Percentiles rank a stretch among this genome's conserved stretches.
These are phyloP conservation scores for Hafferia zeledoni DNA, from an alignment of 2,797 vertebrate genomes.

Conservation along the genomic window DNA sequence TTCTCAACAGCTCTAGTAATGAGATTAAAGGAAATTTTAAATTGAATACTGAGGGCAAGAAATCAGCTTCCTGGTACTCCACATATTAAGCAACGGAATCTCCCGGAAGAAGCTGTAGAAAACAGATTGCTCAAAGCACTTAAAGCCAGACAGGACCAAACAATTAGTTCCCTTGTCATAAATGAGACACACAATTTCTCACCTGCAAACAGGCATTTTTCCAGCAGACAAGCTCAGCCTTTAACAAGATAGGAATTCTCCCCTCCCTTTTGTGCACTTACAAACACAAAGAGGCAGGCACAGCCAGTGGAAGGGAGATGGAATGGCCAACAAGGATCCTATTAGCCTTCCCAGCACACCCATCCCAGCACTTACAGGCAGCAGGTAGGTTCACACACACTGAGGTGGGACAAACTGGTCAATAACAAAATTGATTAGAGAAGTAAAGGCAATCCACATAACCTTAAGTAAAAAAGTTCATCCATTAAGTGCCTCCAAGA, in stretches of 20 bases:
- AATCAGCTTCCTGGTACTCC: slow-evolving; percentile 34
- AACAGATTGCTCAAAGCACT: slow-evolving; percentile 24
- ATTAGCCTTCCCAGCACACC: neutral
- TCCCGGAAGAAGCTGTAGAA: slow-evolving; percentile 21
- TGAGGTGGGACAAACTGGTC: neutral
- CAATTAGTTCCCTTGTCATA: slow-evolving; percentile 58
- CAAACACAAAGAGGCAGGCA: neutral
- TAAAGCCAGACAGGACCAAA: slow-evolving; percentile 49
- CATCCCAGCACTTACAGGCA: neutral
- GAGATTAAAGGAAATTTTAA: slow-evolving; percentile 12
- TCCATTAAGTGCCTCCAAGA: neutral
- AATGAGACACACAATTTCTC: slow-evolving; percentile 55
- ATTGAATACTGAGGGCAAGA: slow-evolving; percentile 25
- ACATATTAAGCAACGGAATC: slow-evolving; percentile 6
- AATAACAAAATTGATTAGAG: neutral
- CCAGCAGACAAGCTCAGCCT: slow-evolving; percentile 50
- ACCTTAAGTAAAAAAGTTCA: neutral
- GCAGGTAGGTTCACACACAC: neutral
- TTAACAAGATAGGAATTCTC: neutral
- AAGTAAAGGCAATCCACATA: neutral
- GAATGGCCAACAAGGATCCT: neutral
- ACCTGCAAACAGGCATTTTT: slow-evolving; percentile 43
- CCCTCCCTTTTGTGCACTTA: neutral
- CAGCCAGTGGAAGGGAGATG: neutral
- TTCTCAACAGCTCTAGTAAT: neutral